Base-by-base conservation (phyloP, 2,797 vertebrate species). In the Garrulus glandarius region DNA sequence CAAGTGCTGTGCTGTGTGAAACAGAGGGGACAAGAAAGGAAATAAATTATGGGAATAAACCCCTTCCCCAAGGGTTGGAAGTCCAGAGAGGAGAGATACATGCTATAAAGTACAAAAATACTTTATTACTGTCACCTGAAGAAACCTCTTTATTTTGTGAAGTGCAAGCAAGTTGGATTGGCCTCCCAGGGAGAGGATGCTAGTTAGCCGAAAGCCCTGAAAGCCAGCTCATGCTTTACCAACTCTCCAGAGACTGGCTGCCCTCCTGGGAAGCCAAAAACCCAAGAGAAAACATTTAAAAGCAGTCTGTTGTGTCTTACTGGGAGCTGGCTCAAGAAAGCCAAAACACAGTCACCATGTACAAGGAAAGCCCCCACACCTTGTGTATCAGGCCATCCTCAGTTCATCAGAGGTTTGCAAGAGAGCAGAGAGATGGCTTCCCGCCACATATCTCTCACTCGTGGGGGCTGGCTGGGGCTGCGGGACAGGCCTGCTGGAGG, bases 401-500 rank as follows among this genome's bases (percentile, higher is more conserved):
- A 43, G 1, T 8, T 24, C 5, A 1, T 39, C 52, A 32, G 6
- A 1, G n/a, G 24, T 29, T 55, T 63, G n/a, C 1, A 1, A 3
- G 10, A 13, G 23, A 52, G 56, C 11, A 3, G 22, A 23, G 43
- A 34, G 20, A 12, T 1, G 8, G 13, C 34, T 57, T 63, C 44
- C 49, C 26, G 5, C 10, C 36, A 24, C 3, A 3, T 15, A 17
- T 13, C 47, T 55, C 36, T 43, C 4, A 2, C 6, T 36, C 2
- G 0, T 0, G 1, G 30, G 50, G 19, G 6, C 9, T 4, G 1
- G 14, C 75, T 41, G 2, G 11, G 43, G 8, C 5, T 29, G 21
- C 11, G 18, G 23, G 26, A 20, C 34, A 60, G 59, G 34, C 26
- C n/a, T 20, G 44, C 49, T 5, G 5, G 22, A 17, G 3, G 32